phyloP scores from a whole-genome alignment of 2,113 vertebrate species.

The Trematomus loennbergii region DNA sequence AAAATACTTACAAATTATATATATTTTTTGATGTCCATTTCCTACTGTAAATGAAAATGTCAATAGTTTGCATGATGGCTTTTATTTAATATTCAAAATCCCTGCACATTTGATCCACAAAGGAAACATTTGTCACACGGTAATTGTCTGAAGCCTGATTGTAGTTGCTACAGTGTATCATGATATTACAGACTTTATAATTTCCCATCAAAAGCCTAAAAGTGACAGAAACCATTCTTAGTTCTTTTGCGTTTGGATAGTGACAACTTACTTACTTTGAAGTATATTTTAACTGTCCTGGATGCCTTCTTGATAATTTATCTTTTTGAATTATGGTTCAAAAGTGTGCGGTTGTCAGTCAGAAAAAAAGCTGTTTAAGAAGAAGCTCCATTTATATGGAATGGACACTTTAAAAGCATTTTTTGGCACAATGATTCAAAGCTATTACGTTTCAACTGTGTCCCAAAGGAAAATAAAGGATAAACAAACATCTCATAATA shows the following conservation, averaged over 20 bases:
- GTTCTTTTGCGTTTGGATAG: background rate
- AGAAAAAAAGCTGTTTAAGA: background rate
- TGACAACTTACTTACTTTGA: conserved; percentile 17
- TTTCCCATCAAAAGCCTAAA: conserved; percentile 48
- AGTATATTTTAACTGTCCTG: conserved; percentile 35
- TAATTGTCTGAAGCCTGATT: conserved; percentile 12
- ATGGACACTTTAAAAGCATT: conserved; percentile 4
- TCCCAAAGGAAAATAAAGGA: conserved; percentile 6
- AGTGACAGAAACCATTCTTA: conserved; percentile 29
- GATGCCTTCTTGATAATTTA: conserved; percentile 23
- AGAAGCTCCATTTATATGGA: conserved; percentile 22
- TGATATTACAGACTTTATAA: background rate
- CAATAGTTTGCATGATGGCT: background rate
- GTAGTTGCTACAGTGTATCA: background rate
- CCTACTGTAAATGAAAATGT: too few species aligned
- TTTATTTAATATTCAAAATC: background rate
- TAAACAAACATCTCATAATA: conserved; percentile 19
- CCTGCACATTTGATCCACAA: background rate
- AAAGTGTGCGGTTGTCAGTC: conserved; percentile 17
- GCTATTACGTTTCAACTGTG: conserved; percentile 7
- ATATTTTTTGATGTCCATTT: too few species aligned
- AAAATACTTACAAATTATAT: too few species aligned
- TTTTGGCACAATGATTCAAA: conserved; percentile 16
- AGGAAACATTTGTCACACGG: conserved; percentile 14
- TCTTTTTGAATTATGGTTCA: conserved; percentile 29